Conservation (phyloP, 2,888 invertebrate genomes). For the Beris morrisii region DNA sequence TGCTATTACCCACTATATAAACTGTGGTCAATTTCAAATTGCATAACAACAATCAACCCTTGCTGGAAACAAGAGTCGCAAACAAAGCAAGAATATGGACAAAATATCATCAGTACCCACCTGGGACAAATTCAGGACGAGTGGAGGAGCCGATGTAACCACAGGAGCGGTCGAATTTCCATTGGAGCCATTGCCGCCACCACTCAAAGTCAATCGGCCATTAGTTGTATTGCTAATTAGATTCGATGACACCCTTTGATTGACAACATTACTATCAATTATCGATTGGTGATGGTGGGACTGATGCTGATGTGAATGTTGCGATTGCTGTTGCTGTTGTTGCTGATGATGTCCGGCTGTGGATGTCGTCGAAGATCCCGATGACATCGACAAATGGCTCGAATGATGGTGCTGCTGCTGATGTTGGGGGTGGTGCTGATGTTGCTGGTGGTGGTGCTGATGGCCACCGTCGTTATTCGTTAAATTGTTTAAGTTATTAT, state of each 20-base stretch:
- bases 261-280: slow-evolving; percentile 58
- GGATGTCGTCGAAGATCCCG: slow-evolving; percentile 23
- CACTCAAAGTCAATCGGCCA: slow-evolving; percentile 40
- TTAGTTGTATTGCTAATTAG: slow-evolving; percentile 43
- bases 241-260: slow-evolving; percentile 56
- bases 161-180: slow-evolving; percentile 41
- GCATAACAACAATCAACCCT: slow-evolving; percentile 4
- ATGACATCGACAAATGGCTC: slow-evolving; percentile 34
- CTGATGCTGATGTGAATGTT: slow-evolving; percentile 40
- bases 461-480: slow-evolving; percentile 35
- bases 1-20: slow-evolving; percentile 1
- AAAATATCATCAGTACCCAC: slow-evolving; percentile 36
- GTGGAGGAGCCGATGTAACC: slow-evolving; percentile 58
- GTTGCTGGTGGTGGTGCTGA: slow-evolving; percentile 36
- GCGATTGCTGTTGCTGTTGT: slow-evolving; percentile 32
- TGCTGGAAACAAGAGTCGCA: neutral
- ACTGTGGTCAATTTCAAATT: slow-evolving; percentile 25
- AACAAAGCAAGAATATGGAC: neutral
- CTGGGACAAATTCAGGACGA: slow-evolving; percentile 81
- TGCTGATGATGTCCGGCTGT: slow-evolving; percentile 25
- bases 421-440: slow-evolving; percentile 30
- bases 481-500: slow-evolving; percentile 45
- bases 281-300: slow-evolving; percentile 51
- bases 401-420: slow-evolving; percentile 44
- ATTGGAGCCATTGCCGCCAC: slow-evolving; percentile 36